phyloP scores from a whole-genome alignment of 2,113 vertebrate genomes.

The Panthera leo region DNA sequence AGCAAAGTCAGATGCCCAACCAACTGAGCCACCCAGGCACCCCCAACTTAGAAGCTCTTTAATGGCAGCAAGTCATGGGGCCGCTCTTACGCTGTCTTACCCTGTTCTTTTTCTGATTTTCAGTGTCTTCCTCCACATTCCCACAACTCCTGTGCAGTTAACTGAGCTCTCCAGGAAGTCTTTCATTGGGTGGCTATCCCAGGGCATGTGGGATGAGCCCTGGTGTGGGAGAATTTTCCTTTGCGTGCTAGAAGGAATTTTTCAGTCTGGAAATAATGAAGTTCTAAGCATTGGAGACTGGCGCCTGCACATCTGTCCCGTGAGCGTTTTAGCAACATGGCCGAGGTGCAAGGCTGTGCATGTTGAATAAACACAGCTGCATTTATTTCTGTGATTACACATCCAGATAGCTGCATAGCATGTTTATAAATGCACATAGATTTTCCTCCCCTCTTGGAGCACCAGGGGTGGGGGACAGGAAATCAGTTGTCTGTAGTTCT shows the following conservation, averaged over 20 bases:
- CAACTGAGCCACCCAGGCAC: too few species aligned
- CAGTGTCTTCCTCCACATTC: background rate
- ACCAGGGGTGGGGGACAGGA: background rate
- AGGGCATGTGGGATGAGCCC: background rate
- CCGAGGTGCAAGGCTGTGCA: background rate
- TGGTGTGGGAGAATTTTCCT: slow-evolving; percentile 6
- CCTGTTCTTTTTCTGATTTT: background rate
- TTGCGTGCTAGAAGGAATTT: slow-evolving; percentile 21
- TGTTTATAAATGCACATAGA: slow-evolving; percentile 38
- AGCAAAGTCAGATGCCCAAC: too few species aligned
- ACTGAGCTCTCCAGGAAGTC: background rate
- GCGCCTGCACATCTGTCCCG: background rate
- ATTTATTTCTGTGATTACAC: slow-evolving; percentile 41
- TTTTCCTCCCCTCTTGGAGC: background rate
- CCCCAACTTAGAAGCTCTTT: background rate
- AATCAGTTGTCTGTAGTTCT: background rate
- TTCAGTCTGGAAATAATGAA: slow-evolving; percentile 48
- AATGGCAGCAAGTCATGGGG: background rate
- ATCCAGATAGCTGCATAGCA: slow-evolving; percentile 25
- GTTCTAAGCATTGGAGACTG: slow-evolving; percentile 5
- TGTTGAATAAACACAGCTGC: slow-evolving; percentile 62
- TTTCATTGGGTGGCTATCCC: background rate
- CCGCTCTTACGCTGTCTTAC: background rate
- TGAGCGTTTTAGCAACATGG: slow-evolving; percentile 15
- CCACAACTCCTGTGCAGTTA: background rate